phyloP scores from a whole-genome alignment of 2,113 vertebrate species.

The Macquaria ambigua region DNA sequence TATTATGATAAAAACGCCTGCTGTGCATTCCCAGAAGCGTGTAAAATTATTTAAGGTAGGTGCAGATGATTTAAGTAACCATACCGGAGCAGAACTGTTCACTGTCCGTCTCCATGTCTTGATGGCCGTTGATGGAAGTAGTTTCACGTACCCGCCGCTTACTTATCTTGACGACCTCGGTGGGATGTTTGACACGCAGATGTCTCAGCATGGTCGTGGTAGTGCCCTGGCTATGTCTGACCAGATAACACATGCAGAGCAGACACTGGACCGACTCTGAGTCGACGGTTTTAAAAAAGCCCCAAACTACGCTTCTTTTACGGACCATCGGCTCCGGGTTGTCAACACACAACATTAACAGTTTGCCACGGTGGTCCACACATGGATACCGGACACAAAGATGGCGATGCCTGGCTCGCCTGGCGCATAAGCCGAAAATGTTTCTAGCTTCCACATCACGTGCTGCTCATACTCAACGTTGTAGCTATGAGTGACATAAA shows the following conservation, averaged over 20 bases:
- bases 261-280: constrained; percentile 63
- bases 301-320: constrained; percentile 73
- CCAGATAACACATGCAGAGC: constrained; percentile 61
- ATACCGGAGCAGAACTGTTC: constrained; percentile 49
- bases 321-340: constrained; percentile 37
- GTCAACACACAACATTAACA: neutral
- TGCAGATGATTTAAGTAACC: too few species aligned
- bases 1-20: too few species aligned
- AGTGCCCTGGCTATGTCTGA: constrained; percentile 58
- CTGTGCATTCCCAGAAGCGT: too few species aligned
- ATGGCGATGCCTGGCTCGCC: too few species aligned
- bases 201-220: constrained; percentile 77
- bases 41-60: too few species aligned
- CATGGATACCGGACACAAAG: too few species aligned
- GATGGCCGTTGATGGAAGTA: neutral
- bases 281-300: constrained; percentile 65
- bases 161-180: constrained; percentile 43
- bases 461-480: neutral
- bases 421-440: too few species aligned
- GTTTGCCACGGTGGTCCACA: too few species aligned
- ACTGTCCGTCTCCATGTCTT: neutral
- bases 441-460: neutral
- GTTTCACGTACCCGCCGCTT: neutral
- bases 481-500: too few species aligned
- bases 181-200: constrained; percentile 71